phyloP scores from a whole-genome alignment of 2,888 invertebrate genomes.

The Nymphalis c-album region DNA sequence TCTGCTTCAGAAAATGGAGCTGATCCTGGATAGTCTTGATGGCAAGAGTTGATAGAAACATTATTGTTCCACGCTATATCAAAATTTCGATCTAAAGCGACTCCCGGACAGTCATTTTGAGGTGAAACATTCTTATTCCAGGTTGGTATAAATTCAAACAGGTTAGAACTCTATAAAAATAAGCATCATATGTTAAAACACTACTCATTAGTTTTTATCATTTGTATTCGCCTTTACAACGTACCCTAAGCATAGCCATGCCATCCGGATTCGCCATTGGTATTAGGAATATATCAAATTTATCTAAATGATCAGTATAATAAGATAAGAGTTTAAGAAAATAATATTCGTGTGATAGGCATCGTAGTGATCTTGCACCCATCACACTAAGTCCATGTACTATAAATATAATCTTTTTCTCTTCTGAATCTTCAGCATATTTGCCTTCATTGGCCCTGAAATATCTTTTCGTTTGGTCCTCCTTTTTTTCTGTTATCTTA shows the following conservation, averaged over 20 bases:
- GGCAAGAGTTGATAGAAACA: conserved; percentile 52
- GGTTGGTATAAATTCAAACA: neutral
- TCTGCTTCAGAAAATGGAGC: conserved; percentile 65
- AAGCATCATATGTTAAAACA: too few relatives aligned
- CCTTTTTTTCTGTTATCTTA: conserved; percentile 47
- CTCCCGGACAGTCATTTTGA: conserved; percentile 60
- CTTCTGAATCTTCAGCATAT: conserved; percentile 55
- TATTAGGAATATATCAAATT: conserved; percentile 68
- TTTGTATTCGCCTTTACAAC: neutral
- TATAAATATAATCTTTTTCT: conserved; percentile 68
- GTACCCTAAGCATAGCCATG: conserved; percentile 18
- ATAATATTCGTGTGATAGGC: conserved; percentile 37
- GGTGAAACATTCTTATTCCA: conserved; percentile 62
- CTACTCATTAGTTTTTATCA: neutral
- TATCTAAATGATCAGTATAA: conserved; percentile 60
- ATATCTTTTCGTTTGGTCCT: conserved; percentile 25
- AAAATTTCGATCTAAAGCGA: conserved; percentile 67
- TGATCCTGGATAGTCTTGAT: conserved; percentile 59
- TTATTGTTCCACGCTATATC: conserved; percentile 61
- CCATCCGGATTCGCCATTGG: conserved; percentile 74
- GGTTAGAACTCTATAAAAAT: too few relatives aligned
- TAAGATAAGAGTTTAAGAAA: conserved; percentile 50
- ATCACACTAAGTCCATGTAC: conserved; percentile 64
- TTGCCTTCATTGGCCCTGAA: conserved; percentile 54
- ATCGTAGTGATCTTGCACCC: conserved; percentile 47